These are phyloP conservation scores for Homarus gammarus DNA, from an alignment of 2,888 invertebrate species.

Conservation along the genomic window DNA sequence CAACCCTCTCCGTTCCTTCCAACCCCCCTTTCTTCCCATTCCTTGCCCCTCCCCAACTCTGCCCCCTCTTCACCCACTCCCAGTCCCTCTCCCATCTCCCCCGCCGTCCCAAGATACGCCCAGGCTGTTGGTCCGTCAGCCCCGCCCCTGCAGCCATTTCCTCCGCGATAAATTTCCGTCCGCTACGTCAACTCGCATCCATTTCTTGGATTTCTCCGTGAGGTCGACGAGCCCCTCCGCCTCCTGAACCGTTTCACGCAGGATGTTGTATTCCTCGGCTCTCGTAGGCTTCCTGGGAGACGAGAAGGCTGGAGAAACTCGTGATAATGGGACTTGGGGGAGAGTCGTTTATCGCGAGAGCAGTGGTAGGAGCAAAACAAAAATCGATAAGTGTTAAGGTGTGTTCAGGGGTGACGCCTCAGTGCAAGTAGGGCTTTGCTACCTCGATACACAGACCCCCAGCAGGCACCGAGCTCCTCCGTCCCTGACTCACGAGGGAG, in stretches of 20 bases:
- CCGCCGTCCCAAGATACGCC: neutral
- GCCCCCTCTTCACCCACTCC: neutral
- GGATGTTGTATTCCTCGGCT: neutral
- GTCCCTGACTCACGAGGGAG: too few relatives aligned
- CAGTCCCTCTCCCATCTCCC: neutral
- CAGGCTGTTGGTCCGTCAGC: neutral
- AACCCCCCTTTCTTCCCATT: neutral
- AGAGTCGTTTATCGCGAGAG: neutral
- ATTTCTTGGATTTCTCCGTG: neutral
- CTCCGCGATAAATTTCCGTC: neutral
- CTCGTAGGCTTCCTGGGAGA: neutral
- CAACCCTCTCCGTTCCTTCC: neutral
- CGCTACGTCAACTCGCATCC: neutral
- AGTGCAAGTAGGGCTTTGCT: neutral
- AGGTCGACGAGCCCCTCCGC: neutral
- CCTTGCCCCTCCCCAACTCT: neutral
- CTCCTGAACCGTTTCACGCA: neutral
- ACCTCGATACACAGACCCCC: slow-evolving; percentile 11
- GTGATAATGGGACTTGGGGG: neutral
- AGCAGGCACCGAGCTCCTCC: neutral
- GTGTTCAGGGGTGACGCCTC: slow-evolving; percentile 3
- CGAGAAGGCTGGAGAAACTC: neutral
- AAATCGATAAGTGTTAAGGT: slow-evolving; percentile 12
- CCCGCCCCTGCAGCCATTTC: slow-evolving; percentile 7
- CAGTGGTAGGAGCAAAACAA: slow-evolving; percentile 1